Conservation (phyloP, 2,797 vertebrate genomes). For the Cyprinella venusta region DNA sequence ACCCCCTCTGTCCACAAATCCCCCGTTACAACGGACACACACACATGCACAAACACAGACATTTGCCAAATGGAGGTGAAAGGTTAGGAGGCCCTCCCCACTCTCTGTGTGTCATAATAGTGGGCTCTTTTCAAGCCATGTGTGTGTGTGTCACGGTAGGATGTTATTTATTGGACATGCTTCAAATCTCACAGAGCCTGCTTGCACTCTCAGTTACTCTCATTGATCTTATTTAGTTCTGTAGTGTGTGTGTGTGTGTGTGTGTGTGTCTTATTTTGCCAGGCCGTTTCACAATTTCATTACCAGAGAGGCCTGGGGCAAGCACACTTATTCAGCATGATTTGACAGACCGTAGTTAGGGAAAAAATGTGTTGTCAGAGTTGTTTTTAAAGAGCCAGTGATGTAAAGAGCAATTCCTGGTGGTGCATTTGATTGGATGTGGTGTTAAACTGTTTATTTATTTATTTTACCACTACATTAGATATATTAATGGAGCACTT, state of each 20-base stretch:
- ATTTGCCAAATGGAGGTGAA: constrained; percentile 76
- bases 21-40: constrained; percentile 47
- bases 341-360: background rate
- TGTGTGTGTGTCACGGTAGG: constrained; percentile 68
- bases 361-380: constrained; percentile 1
- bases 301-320: constrained; percentile 33
- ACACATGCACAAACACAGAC: constrained; percentile 74
- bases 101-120: constrained; percentile 51
- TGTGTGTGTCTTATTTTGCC: constrained; percentile 31
- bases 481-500: background rate
- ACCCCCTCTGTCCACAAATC: constrained; percentile 40
- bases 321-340: constrained; percentile 38
- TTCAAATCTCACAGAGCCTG: constrained; percentile 78
- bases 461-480: background rate
- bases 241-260: constrained; percentile 48
- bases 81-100: constrained; percentile 63
- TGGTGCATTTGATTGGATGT: background rate
- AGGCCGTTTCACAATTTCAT: constrained; percentile 46
- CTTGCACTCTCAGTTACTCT: constrained; percentile 75
- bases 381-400: constrained; percentile 26
- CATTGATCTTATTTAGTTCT: constrained; percentile 78
- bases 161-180: constrained; percentile 82
- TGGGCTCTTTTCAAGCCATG: constrained; percentile 38
- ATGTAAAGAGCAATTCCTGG: constrained; percentile 16
- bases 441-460: background rate